Percentiles rank a stretch among this genome's conserved stretches.
These are phyloP conservation scores for Scolopax bukidnonensis DNA, from an alignment of 2,797 vertebrate genomes.

Conservation along the genomic window DNA sequence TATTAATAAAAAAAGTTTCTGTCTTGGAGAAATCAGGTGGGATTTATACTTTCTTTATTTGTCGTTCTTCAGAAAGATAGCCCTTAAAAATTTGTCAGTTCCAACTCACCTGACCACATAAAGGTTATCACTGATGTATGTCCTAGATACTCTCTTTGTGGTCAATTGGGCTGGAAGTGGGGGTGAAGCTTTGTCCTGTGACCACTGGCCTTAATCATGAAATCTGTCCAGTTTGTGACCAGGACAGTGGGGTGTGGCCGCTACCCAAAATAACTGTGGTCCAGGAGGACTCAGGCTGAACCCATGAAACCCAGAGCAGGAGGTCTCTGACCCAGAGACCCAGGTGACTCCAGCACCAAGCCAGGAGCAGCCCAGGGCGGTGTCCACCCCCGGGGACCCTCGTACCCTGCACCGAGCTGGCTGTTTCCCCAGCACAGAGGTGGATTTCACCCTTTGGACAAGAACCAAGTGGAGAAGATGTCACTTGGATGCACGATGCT, in stretches of 20 bases:
- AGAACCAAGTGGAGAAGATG: not conserved
- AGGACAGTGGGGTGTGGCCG: not conserved
- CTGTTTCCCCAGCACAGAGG: not conserved
- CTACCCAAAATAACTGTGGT: not conserved
- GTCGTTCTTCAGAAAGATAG: not conserved
- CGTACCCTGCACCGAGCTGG: accelerated
- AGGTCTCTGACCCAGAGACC: not conserved
- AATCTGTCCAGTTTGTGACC: not conserved
- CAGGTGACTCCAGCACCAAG: not conserved
- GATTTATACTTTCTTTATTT: conserved; percentile 39
- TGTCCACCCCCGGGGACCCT: not conserved
- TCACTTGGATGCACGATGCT: not conserved
- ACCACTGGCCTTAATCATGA: not conserved
- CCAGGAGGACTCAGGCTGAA: not conserved
- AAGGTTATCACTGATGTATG: not conserved
- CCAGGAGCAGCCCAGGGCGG: accelerated
- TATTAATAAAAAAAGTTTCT: conserved; percentile 75
- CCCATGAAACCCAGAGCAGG: not conserved
- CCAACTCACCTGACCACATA: not conserved
- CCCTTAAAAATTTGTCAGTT: not conserved
- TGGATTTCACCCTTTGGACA: not conserved
- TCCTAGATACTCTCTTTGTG: not conserved
- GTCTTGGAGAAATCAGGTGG: conserved; percentile 81
- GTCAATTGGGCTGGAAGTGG: not conserved
- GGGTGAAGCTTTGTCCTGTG: not conserved